Base-by-base conservation (phyloP, 1,140 invertebrate species). In the Lepidurus packardi region DNA sequence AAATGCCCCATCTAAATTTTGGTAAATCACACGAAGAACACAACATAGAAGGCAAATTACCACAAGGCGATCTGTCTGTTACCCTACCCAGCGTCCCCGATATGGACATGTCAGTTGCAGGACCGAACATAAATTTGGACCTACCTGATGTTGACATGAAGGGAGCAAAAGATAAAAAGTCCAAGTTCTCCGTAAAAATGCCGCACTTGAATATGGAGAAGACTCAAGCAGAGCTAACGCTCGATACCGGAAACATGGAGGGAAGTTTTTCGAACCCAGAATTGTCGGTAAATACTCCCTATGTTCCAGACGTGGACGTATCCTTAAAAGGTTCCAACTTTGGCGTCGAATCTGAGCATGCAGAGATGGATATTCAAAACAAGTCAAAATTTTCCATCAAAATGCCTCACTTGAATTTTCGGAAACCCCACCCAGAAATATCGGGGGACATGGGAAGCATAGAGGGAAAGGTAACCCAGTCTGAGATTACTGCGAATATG, bases 111-210 rank as follows among this genome's bases (percentile, higher is more conserved):
- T 34, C 34, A 34, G 53, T 65, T 9, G 21, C 16, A 21, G 8
- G 16, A 16, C 53, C 53, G 9, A 21, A 21, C 7, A 1, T 16
- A 6, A 45, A 42, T 4, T 47, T 73, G 24, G 77, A 78, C 25
- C 34, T 74, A 21, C 77, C 77, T 42, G 77, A 78, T 13, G 25
- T 78, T n/a, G 53, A 78, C 41, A 34, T 78, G 4, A 21, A 65
- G 21, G 53, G 13, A 65, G 53, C 16, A 47, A 47, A 47, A 16
- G 45, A 16, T 11, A 47, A 47, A 16, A 47, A 47, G 16, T 16
- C 45, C 10, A 47, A 47, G 45, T 47, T 47, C 16, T 47, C 45
- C 45, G 1, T 47, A 5, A 47, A 47, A 47, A 47, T 47, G 45
- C 45, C 45, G 45, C 10, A 16, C 3, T 11, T 47, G 45, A 47